Base-by-base conservation (phyloP, 2,888 invertebrate genomes). In the Metacarcinus magister region DNA sequence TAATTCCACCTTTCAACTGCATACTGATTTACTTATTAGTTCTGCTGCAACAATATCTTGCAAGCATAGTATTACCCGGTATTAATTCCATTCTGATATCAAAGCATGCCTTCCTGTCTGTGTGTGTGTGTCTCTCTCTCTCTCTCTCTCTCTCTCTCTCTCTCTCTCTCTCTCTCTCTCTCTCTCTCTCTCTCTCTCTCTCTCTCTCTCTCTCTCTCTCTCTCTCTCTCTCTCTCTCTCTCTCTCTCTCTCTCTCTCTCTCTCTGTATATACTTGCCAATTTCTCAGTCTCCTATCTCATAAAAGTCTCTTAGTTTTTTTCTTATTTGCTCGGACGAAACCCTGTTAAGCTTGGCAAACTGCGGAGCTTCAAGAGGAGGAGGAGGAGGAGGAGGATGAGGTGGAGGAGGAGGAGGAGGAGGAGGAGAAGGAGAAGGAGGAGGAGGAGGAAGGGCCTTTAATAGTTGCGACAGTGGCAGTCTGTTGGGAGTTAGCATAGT, bases 311-410 rank as follows among this genome's bases (percentile, higher is more conserved):
- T 82, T 32, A 5, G 10, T 54, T 28, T 32, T 82, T 82, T 82
- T 32, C 32, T 82, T 28, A 7, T 32, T 82, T 82, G 82, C 32
- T 82, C 82, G 28, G 28, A 82, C 82, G 82, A 82, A 82, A 82
- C 82, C 82, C 28, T 82, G 82, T 82, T 82, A 82, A 82, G 28
- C 82, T 32, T 82, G 28, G 82, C 82, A 82, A 82, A 82, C 82
- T 82, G 82, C 32, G 82, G 82, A 32, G 82, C 82, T 82, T 82
- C 82, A 32, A 13, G 32, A 82, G 82, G 82, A 82, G 82, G 82
- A 82, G 82, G 28, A 75, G 10, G 75, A 75, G 75, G 75, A 82
- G 82, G 82, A 82, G 82, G 82, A 82, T 7, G 82, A 82, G 82
- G 82, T 32, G 32, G 82, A 67, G 67, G 67, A 67, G 67, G 67